Base-by-base conservation (phyloP, 2,113 vertebrate species). In the Ifrita kowaldi region DNA sequence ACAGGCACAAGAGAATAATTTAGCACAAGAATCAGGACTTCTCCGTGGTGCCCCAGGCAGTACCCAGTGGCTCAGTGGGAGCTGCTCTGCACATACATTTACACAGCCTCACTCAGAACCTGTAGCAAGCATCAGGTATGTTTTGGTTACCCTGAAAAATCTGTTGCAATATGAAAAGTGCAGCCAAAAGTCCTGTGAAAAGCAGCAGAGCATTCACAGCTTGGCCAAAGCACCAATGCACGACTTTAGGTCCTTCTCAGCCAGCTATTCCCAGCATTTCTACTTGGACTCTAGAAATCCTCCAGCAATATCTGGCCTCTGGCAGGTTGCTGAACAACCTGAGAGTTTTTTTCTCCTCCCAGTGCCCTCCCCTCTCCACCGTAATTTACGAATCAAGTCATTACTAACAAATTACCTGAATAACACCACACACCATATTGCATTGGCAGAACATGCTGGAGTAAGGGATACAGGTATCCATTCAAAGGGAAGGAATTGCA, bases 1-100 rank as follows among this genome's bases (percentile, higher is more conserved):
- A 86, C 39, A 74, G 84, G 76, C 65, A 89, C 71, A 63, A 84
- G 87, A 93, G 95, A 94, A 91, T 50, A 3, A 69, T 49, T 79
- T 74, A 88, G 90, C 93, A 84, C 64, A 90, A 95, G 86, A 84
- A 86, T 78, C 30, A 73, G 83, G 47, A 77, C 71, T 93, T 83
- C 93, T 64, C 76, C 33, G 30, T 73, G 71, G 92, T 92, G 95
- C 95, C 77, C 53, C 88, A 87, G 64, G 56, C 76, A 87, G n/a
- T 35, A 35, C 46, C 30, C 35, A 35, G 10, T 10, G 18, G 56
- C 67, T 67, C 39, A 9, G 67, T 19, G 39, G 44, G 64, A 84
- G 37, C 42, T 47, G 77, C 69, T 90, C 56, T 10, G 67, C 14
- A 26, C 2, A 2, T 10, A 33, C 7, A 80, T 42, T 84, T 46